Base-by-base conservation (phyloP, 2,888 invertebrate species). In the Leucoptera coffeella region DNA sequence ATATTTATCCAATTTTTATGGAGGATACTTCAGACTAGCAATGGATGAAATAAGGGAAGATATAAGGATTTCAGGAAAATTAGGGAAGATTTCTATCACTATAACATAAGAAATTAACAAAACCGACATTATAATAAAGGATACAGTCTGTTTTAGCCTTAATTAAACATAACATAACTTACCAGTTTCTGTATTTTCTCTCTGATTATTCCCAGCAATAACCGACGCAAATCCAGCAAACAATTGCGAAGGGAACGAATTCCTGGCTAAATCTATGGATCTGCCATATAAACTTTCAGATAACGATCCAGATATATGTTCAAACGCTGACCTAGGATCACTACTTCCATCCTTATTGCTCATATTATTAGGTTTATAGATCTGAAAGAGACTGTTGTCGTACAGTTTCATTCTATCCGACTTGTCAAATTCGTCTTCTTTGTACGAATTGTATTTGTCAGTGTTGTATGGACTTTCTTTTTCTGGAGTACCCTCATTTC, bases 221-320 rank as follows among this genome's bases (percentile, higher is more conserved):
- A 61, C 65, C 0, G 67, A 59, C 1, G 65, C 57, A 30, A 69
- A 64, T 0, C 65, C 64, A 15, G 64, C 71, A 26, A 71, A 34
- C 22, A 71, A 32, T 32, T 69, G 69, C 1, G 61, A 57, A 36
- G 65, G 69, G 29, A 73, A 61, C 0, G 67, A 50, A 15, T 39
- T 51, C 40, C 67, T 69, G 4, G 61, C 49, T 27, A 71, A 34
- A 34, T 71, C 61, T 59, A 69, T 58, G 11, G 65, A 59, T 25
- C 67, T 42, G 1, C 58, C 58, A 28, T 67, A 69, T 15, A 71
- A 51, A 34, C 53, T 54, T 4, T 65, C 64, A 0, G 62, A 41
- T 6, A 64, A 35, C 2, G 47, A 35, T 2, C 53, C 50, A 3
- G 47, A 35, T 30, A 58, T 45, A 22, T 45, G 45, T 11, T 49